Evolutionary conservation across 2,888 invertebrate genomes (phyloP), one percentile per base, ranked within the genome.

Genomic region (Exocentrus adspersus): DNA sequence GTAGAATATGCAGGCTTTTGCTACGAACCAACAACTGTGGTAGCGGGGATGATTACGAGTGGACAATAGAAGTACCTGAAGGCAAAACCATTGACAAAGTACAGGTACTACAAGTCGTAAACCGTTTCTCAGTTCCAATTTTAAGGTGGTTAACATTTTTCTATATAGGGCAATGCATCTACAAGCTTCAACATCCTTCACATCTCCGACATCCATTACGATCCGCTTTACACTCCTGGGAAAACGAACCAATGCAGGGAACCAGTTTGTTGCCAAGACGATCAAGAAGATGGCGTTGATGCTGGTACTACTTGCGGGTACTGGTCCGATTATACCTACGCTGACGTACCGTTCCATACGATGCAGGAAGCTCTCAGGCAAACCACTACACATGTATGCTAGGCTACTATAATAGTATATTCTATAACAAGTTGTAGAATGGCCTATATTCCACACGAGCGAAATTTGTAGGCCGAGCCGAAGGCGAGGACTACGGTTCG

Each of bases 281-380:
- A 87, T 14, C 88, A 89, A 76, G 85, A 84, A 0, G 78, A 79
- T 10, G 82, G 85, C 0, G 73, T 70, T 3, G 62, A 66, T 30
- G 62, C 72, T 2, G 71, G 70, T 12, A 75, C 78, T 16, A 80
- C 81, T 0, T 94, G 94, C 0, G 94, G 94, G 0, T 88, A 85
- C 72, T 95, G 93, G 93, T 93, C 93, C 0, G 92, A 93, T 76
- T 93, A 91, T 73, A 86, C 90, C 56, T 82, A 87, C 60, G 95
- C 95, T 72, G 95, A 95, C 79, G 82, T 88, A 0, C 92, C 95
- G 0, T 82, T 86, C 82, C 86, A 89, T 78, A 86, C 90, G 0
- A 84, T 91, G 19, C 87, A 89, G 56, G 88, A 90, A 72, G 86
- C 89, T n/a, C 82, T 76, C 4, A 62, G 70, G 46, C 71, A 75